phyloP scores from a whole-genome alignment of 2,797 vertebrate species.

The Falco columbarius region DNA sequence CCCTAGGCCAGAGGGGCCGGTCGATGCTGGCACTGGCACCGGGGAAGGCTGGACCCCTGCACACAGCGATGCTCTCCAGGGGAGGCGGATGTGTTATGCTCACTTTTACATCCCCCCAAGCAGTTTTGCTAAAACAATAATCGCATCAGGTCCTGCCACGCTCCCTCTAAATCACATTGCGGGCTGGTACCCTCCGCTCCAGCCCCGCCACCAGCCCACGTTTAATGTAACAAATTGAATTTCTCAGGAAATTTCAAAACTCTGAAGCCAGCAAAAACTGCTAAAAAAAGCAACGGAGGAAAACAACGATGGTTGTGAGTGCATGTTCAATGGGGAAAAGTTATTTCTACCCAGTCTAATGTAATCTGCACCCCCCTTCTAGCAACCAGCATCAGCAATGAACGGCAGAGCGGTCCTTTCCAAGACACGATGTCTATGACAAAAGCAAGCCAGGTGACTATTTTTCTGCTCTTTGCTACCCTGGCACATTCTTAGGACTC shows the following conservation, averaged over 20 bases:
- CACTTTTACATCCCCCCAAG: background rate
- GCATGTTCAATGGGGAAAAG: background rate
- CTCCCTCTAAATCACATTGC: background rate
- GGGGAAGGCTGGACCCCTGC: background rate
- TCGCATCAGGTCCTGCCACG: background rate
- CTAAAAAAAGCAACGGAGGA: background rate
- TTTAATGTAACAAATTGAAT: conserved; percentile 6
- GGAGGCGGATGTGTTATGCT: rapidly evolving
- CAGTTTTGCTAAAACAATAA: background rate
- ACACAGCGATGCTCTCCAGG: rapidly evolving
- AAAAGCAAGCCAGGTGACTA: rapidly evolving
- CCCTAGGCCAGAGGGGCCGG: rapidly evolving
- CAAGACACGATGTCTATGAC: rapidly evolving
- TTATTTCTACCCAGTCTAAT: background rate
- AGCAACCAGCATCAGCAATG: background rate
- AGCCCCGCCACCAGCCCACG: background rate
- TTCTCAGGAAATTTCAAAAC: background rate
- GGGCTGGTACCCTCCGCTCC: background rate
- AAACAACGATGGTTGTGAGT: background rate
- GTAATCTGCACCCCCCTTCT: background rate
- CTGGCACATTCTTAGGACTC: background rate
- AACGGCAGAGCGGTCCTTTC: rapidly evolving
- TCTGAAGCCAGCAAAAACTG: background rate
- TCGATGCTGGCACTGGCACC: background rate
- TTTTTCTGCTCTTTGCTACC: background rate